A percentile compares a stretch with the other conserved stretches of the same genome.
Conservation (phyloP, 2,113 vertebrate genomes). For the Trichechus manatus region DNA sequence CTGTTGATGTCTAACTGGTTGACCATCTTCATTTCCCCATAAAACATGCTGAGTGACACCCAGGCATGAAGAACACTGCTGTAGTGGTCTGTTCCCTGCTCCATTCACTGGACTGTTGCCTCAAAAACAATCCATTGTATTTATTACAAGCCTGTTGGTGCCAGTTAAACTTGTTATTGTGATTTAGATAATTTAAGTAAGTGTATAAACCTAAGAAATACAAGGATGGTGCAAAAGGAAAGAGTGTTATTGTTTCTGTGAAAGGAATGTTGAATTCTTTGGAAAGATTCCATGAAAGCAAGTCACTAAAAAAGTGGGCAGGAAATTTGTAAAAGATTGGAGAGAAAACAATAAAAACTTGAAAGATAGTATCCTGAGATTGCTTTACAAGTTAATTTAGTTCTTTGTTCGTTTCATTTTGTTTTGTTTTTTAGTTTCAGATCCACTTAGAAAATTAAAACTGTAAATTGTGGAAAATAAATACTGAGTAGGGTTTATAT, state of each 20-base stretch:
- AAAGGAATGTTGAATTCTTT: constrained; percentile 42
- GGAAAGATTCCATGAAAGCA: not conserved
- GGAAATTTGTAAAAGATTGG: not conserved
- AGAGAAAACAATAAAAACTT: constrained; percentile 41
- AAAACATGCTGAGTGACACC: not conserved
- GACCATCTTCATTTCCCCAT: not conserved
- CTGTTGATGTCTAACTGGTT: not conserved
- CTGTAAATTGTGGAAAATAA: constrained; percentile 43
- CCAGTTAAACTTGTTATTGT: constrained; percentile 32
- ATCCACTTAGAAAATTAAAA: constrained; percentile 38
- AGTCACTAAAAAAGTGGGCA: not conserved
- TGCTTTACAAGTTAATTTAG: not conserved
- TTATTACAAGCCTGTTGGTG: constrained; percentile 29
- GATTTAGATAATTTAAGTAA: constrained; percentile 44
- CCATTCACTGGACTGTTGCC: not conserved
- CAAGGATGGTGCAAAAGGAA: not conserved
- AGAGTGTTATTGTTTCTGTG: not conserved
- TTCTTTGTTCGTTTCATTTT: not conserved
- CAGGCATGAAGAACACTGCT: not conserved
- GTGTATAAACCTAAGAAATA: not conserved
- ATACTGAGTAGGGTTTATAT: not conserved
- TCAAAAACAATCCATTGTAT: not conserved
- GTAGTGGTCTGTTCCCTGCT: not conserved
- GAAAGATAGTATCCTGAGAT: constrained; percentile 3
- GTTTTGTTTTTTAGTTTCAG: not conserved